Conservation (phyloP, 92 coral and sea anemone species). For the Porites evermanni region DNA sequence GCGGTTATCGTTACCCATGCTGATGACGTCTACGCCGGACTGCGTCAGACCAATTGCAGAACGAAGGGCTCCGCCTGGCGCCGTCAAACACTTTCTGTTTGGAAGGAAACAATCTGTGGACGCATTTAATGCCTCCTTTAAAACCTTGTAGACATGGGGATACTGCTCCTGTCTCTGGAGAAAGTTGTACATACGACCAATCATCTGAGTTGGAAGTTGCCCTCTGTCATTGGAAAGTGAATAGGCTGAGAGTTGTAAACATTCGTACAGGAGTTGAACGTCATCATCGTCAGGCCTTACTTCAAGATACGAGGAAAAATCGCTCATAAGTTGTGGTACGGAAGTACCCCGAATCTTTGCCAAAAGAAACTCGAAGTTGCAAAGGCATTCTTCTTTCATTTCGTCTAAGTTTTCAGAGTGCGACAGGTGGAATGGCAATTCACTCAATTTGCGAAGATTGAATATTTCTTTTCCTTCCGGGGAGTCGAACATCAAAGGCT, state of each 20-base stretch:
- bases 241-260: slow-evolving; percentile 80
- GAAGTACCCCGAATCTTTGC: slow-evolving; percentile 92
- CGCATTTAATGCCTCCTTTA: slow-evolving; percentile 77
- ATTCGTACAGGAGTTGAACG: slow-evolving; percentile 84
- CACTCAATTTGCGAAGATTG: slow-evolving; percentile 90
- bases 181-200: slow-evolving; percentile 94
- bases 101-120: slow-evolving; percentile 89
- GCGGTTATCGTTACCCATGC: slow-evolving; percentile 86
- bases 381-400: slow-evolving; percentile 81
- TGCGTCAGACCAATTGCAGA: slow-evolving; percentile 83
- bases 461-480: slow-evolving; percentile 77
- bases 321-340: slow-evolving; percentile 71
- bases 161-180: slow-evolving; percentile 72
- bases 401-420: slow-evolving; percentile 70
- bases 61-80: slow-evolving; percentile 95
- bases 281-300: slow-evolving; percentile 82
- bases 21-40: slow-evolving; percentile 66
- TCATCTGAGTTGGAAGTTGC: slow-evolving; percentile 92
- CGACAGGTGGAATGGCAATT: slow-evolving; percentile 89
- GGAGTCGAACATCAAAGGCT: slow-evolving; percentile 87
- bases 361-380: slow-evolving; percentile 89
- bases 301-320: slow-evolving; percentile 75
- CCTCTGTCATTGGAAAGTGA: slow-evolving; percentile 82
- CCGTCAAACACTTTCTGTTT: slow-evolving; percentile 87
- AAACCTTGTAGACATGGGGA: slow-evolving; percentile 81